Base-by-base conservation (phyloP, 1,140 invertebrate genomes). In the Pomacea maculata region DNA sequence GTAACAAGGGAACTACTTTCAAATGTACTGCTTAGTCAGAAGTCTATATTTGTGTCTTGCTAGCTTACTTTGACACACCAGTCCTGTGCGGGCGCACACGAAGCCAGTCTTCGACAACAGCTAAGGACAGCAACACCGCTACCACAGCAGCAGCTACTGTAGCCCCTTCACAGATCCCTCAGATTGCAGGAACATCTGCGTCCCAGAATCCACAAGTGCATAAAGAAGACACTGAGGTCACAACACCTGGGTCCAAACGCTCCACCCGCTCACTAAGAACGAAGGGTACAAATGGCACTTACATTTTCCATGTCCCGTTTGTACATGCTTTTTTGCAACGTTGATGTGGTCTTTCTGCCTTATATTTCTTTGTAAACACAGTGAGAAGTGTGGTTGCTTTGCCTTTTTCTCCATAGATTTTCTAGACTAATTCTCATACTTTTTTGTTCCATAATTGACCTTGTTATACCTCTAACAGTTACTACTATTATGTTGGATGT, bases 61-160 rank as follows among this genome's bases (percentile, higher is more conserved):
- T 75, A 85, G 84, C 82, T 12, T 85, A 83, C 72, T 85, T 85
- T 82, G 84, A 83, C 63, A 83, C 82, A 17, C 80, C 84, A 7
- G 81, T 85, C 29, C 65, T 85, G 75, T 73, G 72, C 57, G 84
- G 84, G 9, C 78, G 84, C 14, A 85, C 84, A 19, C 78, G 84
- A 52, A 85, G 84, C 76, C 82, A 85, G 67, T 52, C 80, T 74
- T n/a, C 61, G n/a, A 61, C 70, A 75, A 25, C 52, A 9, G 7
- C 55, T 29, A 54, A 64, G 55, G 64, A 77, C 29, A 54, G 72
- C 52, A 64, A 29, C 61, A 19, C 57, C 10, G 52, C 21, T 19
- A 19, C 11, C 61, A 34, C 75, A 74, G 25, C 57, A 67, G 34
- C 52, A 12, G 55, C 61, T 25, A 55, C n/a, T 65, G 54, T 19